Conservation (phyloP, 2,113 vertebrate genomes). For the Eclectus roratus region DNA sequence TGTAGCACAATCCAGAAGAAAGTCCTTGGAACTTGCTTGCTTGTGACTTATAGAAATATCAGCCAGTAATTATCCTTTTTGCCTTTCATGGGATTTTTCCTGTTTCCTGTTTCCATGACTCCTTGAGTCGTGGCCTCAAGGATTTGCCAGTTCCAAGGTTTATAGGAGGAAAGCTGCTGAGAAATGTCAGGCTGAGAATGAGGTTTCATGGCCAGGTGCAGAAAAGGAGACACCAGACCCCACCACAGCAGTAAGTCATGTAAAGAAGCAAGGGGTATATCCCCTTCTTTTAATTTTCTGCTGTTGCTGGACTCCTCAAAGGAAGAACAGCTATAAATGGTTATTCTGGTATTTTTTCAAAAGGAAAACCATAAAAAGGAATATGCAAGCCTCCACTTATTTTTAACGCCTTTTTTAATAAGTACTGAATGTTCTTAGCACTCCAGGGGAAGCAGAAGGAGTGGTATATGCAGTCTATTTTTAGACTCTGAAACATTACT, state of each 20-base stretch:
- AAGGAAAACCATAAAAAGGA: background rate
- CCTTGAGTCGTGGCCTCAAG: background rate
- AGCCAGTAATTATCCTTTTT: background rate
- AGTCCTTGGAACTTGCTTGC: background rate
- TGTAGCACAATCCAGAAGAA: background rate
- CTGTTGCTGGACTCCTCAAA: background rate
- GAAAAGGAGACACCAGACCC: background rate
- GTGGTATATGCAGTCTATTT: background rate
- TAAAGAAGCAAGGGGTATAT: background rate
- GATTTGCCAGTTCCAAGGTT: background rate
- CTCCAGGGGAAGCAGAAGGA: conserved; percentile 23
- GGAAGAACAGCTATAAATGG: background rate
- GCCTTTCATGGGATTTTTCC: background rate
- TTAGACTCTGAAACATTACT: background rate
- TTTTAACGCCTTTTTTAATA: conserved; percentile 36
- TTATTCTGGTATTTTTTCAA: background rate
- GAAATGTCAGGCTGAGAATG: background rate
- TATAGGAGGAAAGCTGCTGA: background rate
- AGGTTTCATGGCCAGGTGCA: background rate
- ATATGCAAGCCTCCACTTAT: background rate
- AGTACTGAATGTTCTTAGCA: conserved; percentile 33
- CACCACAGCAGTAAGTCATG: fast-evolving
- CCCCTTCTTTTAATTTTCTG: background rate
- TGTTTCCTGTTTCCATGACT: background rate
- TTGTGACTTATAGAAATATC: background rate